phyloP scores from a whole-genome alignment of 2,113 vertebrate genomes.

The Hiodon tergisus region DNA sequence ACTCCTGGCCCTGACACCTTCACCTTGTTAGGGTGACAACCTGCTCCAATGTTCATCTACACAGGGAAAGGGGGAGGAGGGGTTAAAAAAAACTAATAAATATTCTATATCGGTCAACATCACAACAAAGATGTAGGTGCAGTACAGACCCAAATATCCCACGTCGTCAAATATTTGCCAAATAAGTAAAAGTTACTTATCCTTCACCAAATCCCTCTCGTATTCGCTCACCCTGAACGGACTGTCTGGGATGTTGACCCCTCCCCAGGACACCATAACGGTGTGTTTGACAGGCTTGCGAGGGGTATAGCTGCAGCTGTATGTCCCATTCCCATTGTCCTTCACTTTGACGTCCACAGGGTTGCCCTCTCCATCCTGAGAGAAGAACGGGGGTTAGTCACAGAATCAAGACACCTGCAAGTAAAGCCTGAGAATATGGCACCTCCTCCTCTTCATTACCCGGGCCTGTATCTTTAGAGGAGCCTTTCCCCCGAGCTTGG shows the following conservation, averaged over 20 bases:
- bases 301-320: constrained; percentile 70
- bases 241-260: constrained; percentile 68
- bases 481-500: constrained; percentile 68
- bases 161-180: constrained; percentile 11
- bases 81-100: background rate
- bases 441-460: constrained; percentile 44
- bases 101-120: too few relatives aligned
- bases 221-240: constrained; percentile 65
- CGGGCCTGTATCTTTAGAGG: constrained; percentile 70
- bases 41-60: constrained; percentile 59
- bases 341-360: constrained; percentile 67
- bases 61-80: background rate
- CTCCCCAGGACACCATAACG: constrained; percentile 72
- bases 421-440: background rate
- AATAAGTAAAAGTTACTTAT: constrained; percentile 5
- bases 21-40: constrained; percentile 65
- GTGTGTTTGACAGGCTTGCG: constrained; percentile 73
- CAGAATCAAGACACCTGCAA: background rate
- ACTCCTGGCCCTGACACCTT: constrained; percentile 66
- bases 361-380: constrained; percentile 71
- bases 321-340: constrained; percentile 64
- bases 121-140: too few relatives aligned
- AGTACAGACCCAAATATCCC: too few relatives aligned
- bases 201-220: constrained; percentile 12
- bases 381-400: constrained; percentile 1